Percentiles rank a stretch among this genome's conserved stretches.
Evolutionary conservation across 2,888 invertebrate species (phyloP).

Genomic region (Tetramorium bicarinatum): DNA sequence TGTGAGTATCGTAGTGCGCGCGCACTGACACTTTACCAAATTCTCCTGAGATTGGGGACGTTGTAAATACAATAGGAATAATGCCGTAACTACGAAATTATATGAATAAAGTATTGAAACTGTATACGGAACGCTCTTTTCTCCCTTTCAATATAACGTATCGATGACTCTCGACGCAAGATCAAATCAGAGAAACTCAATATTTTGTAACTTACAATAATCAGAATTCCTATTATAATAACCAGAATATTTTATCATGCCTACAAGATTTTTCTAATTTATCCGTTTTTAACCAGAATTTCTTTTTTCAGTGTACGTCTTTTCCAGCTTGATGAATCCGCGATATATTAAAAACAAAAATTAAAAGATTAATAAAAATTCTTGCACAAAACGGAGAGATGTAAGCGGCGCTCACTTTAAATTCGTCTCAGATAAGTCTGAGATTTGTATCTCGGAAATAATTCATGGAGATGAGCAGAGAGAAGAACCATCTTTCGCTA

Average conservation of each 20-base stretch:
- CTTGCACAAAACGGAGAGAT: background rate
- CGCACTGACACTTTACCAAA: slow-evolving; percentile 74
- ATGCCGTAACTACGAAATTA: slow-evolving; percentile 80
- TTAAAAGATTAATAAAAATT: background rate
- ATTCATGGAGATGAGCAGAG: background rate
- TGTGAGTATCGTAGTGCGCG: slow-evolving; percentile 57
- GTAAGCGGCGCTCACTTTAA: background rate
- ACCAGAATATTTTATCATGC: no score
- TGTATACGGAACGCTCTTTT: slow-evolving; percentile 45
- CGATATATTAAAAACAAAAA: background rate
- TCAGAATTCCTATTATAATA: no score
- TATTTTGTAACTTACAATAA: no score
- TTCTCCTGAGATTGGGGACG: slow-evolving; percentile 68
- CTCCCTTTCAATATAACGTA: slow-evolving; percentile 18
- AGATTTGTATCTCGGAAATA: background rate
- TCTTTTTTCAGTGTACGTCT: background rate
- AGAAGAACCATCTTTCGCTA: background rate
- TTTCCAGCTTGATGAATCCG: background rate
- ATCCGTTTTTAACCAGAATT: no score
- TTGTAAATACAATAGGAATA: slow-evolving; percentile 81
- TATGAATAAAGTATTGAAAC: slow-evolving; percentile 81
- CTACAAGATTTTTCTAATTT: no score
- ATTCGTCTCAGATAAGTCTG: background rate
- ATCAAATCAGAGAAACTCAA: no score
- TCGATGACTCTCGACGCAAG: background rate